Base-by-base conservation (phyloP, 2,888 invertebrate genomes). In the Octonoba sinensis region DNA sequence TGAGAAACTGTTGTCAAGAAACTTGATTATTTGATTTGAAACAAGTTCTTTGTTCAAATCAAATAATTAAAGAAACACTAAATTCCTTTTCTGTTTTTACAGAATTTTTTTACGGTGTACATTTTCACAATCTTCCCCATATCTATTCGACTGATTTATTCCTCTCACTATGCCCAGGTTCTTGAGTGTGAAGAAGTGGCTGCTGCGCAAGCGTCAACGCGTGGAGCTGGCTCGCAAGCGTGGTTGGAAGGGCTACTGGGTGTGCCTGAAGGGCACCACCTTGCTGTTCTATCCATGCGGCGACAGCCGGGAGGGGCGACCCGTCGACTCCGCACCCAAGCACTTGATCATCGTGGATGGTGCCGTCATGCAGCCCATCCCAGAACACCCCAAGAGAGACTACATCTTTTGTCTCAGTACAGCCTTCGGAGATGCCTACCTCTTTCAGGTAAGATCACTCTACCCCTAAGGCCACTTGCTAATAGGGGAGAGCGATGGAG, bases 171-270 rank as follows among this genome's bases (percentile, higher is more conserved):
- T 54, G 79, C 84, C 54, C 91, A 97, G 97, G 89, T 98, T 97
- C 91, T 91, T 99, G 87, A 96, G 96, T 89, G 97, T 98, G 87
- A 98, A 98, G 91, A 98, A 98, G 91, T 98, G 98, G 98, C 90
- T 98, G 86, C 91, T 97, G 86, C 93, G 97, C 87, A 97, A 97
- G 91, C 96, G 97, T 89, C 96, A 96, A 90, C 87, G 87, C 83
- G 81, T 86, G 24, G 97, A 97, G 90, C 90, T 98, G 89, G 97
- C 97, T 62, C 92, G 96, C 79, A 96, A 97, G 89, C 92, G 97
- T 60, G 97, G 96, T 85, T 99, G 98, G 98, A 97, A 97, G 90
- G 96, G 96, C 85, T 98, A 98, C 90, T 98, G 97, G 97, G 97
- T 98, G 73, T 97, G 97, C 89, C 91, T 99, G 86, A 98, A 97